These are phyloP conservation scores for Zosterops hypoxanthus DNA, from an alignment of 2,113 vertebrate species.

Conservation along the genomic window DNA sequence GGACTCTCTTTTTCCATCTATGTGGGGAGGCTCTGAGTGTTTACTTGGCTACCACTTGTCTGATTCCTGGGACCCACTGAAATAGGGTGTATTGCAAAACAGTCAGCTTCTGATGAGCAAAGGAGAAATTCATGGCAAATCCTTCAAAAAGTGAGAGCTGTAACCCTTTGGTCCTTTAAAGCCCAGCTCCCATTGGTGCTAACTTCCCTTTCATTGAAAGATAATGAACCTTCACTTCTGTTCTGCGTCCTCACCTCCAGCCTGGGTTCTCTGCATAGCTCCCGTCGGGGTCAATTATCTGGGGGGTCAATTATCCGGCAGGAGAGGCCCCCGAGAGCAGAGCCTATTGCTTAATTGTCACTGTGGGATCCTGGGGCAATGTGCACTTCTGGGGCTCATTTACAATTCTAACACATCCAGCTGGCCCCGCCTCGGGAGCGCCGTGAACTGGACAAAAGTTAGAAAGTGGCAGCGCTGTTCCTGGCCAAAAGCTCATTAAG, in stretches of 20 bases:
- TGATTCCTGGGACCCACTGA: background rate
- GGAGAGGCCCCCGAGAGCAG: background rate
- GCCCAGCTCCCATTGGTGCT: background rate
- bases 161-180: background rate
- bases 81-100: background rate
- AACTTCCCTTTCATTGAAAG: background rate
- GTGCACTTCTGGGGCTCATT: conserved; percentile 57
- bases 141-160: background rate
- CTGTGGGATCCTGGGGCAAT: conserved; percentile 7
- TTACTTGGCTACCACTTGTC: background rate
- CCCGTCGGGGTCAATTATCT: conserved; percentile 44
- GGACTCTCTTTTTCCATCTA: background rate
- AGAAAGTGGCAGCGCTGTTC: conserved; percentile 47
- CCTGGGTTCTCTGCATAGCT: conserved; percentile 36
- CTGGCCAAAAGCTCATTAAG: conserved; percentile 70
- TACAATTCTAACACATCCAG: conserved; percentile 71
- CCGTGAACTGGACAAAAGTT: conserved; percentile 70
- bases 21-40: background rate
- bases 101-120: background rate
- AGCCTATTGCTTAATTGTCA: conserved; percentile 36
- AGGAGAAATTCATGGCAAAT: background rate
- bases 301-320: conserved; percentile 28
- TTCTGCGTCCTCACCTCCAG: conserved; percentile 6
- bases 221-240: conserved; percentile 45
- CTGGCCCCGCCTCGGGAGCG: background rate